Base-by-base conservation (phyloP, 2,888 invertebrate genomes). In the Hirudinaria manillensis region DNA sequence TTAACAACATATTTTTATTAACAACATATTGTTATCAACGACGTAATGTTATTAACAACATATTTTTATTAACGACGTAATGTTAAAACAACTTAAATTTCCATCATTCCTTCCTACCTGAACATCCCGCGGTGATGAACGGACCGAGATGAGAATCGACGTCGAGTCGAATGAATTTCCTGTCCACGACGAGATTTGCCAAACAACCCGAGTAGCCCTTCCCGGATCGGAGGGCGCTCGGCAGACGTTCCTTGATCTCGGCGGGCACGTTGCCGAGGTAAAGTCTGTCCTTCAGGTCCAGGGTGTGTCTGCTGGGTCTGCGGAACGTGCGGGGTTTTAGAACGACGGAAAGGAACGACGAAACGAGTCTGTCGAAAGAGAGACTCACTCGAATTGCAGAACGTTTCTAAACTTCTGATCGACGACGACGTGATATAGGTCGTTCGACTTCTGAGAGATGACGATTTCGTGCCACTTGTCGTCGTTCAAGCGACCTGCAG, bases 181-280 rank as follows among this genome's bases (percentile, higher is more conserved):
- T 81, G 71, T 82, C 81, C 67, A 84, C 78, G 70, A 81, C 80
- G 24, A 84, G 71, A 13, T 83, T 82, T 2, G 84, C 83, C 61
- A 84, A 65, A 76, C 85, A 85, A 10, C 85, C 85, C 36, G 81
- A 78, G 77, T 82, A 84, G 7, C 84, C 83, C 34, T 80, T 79
- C 21, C 79, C 78, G 0, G 83, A 83, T 32, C 78, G 76, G 53
- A 77, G 72, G 16, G 72, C 66, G 19, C 45, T 65, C 2, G 77
- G 76, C 6, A 84, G 76, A 13, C 79, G 77, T 7, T 74, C 76
- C 68, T 81, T 81, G 78, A 83, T 77, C 6, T 74, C 75, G 0
- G 79, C 75, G 3, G 83, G 82, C 36, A 83, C 71, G 1, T 83
- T 83, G 19, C 83, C 84, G 36, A 82, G 79, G 75, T 81, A 82